Evolutionary conservation across 1,140 invertebrate species (phyloP), one percentile per base, ranked within the genome.

Genomic region (Magallana angulata): DNA sequence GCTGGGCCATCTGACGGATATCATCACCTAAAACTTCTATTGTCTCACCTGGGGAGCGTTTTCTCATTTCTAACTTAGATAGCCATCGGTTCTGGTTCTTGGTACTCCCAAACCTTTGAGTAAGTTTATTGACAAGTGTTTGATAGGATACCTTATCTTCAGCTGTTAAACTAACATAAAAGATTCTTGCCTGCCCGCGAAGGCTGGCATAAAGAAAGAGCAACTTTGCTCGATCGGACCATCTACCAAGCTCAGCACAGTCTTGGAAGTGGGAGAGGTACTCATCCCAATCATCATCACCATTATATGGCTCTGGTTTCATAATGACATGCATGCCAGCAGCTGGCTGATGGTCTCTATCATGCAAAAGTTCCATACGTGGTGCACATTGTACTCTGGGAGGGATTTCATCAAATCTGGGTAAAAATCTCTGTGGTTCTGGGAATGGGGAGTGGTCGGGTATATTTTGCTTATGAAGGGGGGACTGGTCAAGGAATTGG

Each of bases 221-320:
- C 3, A 85, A 56, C 82, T 88, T 88, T 3, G 83, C 57, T 8
- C 36, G 24, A 11, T 82, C 64, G 1, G 7, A 1, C 87, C 87
- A 88, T 59, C 80, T 82, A 11, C 87, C 87, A 11, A 88, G 58
- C n/a, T 88, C 87, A 57, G 80, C 87, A 85, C 87, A 88, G 56
- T 82, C 80, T 56, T 88, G 68, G 84, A 86, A 85, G n/a, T 88
- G 87, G 11, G 87, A 88, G 1, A 85, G 64, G 18, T 88, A 88
- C 57, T 88, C 84, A 80, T 88, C 84, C 84, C 81, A 88, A 62
- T 64, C 68, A 16, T 87, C 87, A 7, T 57, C 60, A 4, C 87
- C 87, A 87, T 87, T 80, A 18, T 88, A 88, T 82, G 58, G 30
- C 48, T 71, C 85, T 16, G 87, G 87, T 82, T 86, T 85, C 58